Percentiles rank a stretch among this genome's conserved stretches.
phyloP scores from a whole-genome alignment of 2,113 vertebrate species.

The Prunella fulvescens region DNA sequence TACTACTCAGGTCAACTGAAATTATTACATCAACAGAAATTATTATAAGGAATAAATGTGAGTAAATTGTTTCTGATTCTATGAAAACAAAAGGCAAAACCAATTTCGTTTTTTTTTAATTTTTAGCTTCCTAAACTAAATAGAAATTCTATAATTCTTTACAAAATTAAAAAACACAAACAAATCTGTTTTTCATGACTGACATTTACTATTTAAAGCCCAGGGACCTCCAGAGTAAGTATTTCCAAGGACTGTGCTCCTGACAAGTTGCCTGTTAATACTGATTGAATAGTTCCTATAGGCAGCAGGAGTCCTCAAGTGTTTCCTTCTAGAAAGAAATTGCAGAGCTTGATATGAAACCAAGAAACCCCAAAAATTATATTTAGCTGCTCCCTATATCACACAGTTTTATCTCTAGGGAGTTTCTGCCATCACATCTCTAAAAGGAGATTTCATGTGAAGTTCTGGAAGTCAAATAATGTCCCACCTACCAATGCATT shows the following conservation, averaged over 20 bases:
- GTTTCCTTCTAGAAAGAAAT: conserved; percentile 35
- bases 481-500: background rate
- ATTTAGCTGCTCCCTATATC: conserved; percentile 34
- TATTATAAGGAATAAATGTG: conserved; percentile 4
- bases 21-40: conserved; percentile 44
- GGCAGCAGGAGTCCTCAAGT: conserved; percentile 47
- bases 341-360: background rate
- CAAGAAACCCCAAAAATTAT: conserved; percentile 17
- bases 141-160: background rate
- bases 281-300: conserved; percentile 65
- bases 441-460: background rate
- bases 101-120: conserved; percentile 4
- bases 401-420: background rate
- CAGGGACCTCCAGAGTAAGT: background rate
- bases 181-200: background rate
- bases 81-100: conserved; percentile 28
- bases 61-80: background rate
- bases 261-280: conserved; percentile 15
- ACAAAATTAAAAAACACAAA: background rate
- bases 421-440: background rate
- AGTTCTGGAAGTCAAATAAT: conserved; percentile 13
- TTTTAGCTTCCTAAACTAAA: background rate
- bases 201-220: background rate
- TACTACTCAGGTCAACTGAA: conserved; percentile 50
- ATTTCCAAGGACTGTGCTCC: background rate